A percentile compares a stretch with the other conserved stretches of the same genome.
Evolutionary conservation across 2,888 invertebrate species (phyloP).

Genomic region (Formica aserva): DNA sequence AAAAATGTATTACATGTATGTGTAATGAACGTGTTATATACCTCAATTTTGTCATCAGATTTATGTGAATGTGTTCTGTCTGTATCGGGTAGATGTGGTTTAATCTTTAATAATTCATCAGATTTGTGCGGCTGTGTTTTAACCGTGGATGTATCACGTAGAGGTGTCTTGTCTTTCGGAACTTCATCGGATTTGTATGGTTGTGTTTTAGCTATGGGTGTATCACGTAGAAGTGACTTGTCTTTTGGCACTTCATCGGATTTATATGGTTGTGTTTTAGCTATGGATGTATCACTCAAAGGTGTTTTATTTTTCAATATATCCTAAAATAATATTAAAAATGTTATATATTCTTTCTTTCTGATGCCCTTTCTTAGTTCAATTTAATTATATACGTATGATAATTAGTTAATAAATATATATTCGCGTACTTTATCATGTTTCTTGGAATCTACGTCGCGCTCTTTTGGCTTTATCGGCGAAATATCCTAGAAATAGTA

Average conservation of each 20-base stretch:
- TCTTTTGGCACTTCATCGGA: not conserved
- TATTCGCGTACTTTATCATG: conserved; percentile 19
- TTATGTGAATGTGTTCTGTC: conserved; percentile 19
- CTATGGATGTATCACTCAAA: not conserved
- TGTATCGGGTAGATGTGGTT: conserved; percentile 22
- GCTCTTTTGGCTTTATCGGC: not conserved
- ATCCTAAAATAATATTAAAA: conserved; percentile 33
- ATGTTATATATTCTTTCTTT: not conserved
- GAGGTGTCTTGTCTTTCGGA: not conserved
- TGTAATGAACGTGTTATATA: not conserved
- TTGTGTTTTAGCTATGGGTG: not conserved
- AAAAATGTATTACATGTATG: not conserved
- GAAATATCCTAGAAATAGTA: conserved; percentile 10
- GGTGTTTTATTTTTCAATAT: conserved; percentile 13
- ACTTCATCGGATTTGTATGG: not conserved
- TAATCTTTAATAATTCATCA: conserved; percentile 16
- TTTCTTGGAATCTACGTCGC: not conserved
- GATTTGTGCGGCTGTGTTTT: conserved; percentile 8
- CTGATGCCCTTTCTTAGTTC: not conserved
- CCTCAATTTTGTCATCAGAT: conserved; percentile 13
- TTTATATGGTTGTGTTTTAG: not conserved
- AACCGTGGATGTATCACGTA: not conserved
- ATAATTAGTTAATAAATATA: conserved; percentile 7
- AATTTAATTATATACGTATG: not conserved
- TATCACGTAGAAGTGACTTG: conserved; percentile 1